These are phyloP conservation scores for Troides oblongomaculatus DNA, from an alignment of 2,888 invertebrate species.

Conservation along the genomic window DNA sequence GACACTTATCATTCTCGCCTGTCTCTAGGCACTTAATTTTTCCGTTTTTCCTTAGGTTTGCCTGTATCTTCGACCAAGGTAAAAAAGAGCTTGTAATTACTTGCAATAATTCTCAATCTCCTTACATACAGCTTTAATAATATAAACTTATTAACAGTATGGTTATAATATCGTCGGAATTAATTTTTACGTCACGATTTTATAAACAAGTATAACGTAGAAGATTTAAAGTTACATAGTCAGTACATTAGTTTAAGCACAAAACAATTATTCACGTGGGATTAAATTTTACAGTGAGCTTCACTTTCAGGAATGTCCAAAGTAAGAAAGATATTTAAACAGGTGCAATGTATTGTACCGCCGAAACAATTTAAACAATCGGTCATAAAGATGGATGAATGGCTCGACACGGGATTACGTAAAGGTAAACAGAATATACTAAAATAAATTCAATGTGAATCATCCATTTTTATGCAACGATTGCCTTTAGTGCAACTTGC, in stretches of 20 bases:
- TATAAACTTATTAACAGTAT: too few relatives aligned
- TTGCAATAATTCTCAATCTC: too few relatives aligned
- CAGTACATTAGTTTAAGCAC: not conserved
- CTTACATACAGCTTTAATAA: too few relatives aligned
- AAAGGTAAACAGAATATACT: conserved; percentile 19
- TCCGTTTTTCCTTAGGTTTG: too few relatives aligned
- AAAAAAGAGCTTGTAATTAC: too few relatives aligned
- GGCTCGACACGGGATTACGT: conserved; percentile 17
- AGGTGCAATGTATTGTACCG: conserved; percentile 21
- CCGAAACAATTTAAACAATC: conserved; percentile 22
- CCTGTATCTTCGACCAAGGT: too few relatives aligned
- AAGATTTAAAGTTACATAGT: not conserved
- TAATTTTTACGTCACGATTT: too few relatives aligned
- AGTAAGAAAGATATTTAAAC: conserved; percentile 11
- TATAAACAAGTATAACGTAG: not conserved
- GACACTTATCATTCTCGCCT: too few relatives aligned
- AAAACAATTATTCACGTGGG: not conserved
- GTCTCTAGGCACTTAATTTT: too few relatives aligned
- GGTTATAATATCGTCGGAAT: too few relatives aligned
- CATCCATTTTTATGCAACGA: conserved; percentile 16
- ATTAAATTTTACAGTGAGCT: not conserved
- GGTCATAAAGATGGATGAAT: conserved; percentile 22
- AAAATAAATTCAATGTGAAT: conserved; percentile 23
- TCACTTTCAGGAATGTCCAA: conserved; percentile 7
- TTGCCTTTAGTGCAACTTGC: not conserved